phyloP scores from a whole-genome alignment of 2,888 invertebrate genomes.

The Cepaea hortensis region DNA sequence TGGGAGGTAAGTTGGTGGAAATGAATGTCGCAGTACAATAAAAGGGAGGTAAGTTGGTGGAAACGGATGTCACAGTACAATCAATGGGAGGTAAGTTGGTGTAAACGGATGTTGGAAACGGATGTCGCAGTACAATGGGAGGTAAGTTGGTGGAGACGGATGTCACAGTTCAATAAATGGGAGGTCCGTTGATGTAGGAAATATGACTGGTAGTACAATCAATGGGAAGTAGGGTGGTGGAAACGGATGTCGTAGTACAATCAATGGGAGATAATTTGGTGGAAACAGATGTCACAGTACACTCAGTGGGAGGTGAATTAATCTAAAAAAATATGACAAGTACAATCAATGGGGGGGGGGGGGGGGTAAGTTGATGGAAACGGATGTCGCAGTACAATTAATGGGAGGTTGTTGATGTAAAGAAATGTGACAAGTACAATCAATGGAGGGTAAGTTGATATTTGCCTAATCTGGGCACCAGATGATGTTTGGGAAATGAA shows the following conservation, averaged over 20 bases:
- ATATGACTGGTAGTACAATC: conserved; percentile 82
- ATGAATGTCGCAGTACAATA: conserved; percentile 82
- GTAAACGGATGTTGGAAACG: background rate
- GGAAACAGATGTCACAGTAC: background rate
- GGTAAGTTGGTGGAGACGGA: conserved; percentile 78
- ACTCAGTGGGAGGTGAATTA: no score
- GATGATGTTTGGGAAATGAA: background rate
- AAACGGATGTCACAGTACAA: conserved; percentile 81
- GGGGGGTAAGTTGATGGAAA: conserved; percentile 81
- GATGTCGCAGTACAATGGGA: conserved; percentile 83
- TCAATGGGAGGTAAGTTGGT: conserved; percentile 84
- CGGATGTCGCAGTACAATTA: conserved; percentile 94
- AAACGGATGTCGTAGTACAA: conserved; percentile 81
- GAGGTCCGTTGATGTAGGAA: conserved; percentile 79
- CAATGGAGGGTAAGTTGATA: conserved; percentile 83
- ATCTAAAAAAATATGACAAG: no score
- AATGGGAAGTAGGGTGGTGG: conserved; percentile 83
- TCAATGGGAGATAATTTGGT: conserved; percentile 84
- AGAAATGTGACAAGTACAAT: conserved; percentile 82
- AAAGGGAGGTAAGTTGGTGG: conserved; percentile 83
- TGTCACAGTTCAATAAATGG: conserved; percentile 86
- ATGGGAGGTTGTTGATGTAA: conserved; percentile 81
- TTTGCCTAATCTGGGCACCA: no score
- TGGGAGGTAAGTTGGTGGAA: conserved; percentile 80
- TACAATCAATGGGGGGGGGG: conserved; percentile 88